Evolutionary conservation across 2,888 invertebrate genomes (phyloP), one percentile per base, ranked within the genome.

Genomic region (Meteorus colon): DNA sequence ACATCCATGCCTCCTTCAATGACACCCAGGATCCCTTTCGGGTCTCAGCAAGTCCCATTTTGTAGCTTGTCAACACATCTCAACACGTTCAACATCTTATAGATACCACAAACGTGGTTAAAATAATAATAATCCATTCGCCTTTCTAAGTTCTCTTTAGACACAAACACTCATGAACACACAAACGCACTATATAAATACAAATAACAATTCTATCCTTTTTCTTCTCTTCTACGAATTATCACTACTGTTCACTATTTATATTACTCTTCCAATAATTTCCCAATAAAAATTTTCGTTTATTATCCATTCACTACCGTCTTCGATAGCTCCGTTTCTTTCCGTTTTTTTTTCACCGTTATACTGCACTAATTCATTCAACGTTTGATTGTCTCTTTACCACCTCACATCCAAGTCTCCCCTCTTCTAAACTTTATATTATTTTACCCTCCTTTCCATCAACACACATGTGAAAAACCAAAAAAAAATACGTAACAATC

Each of bases 1-100:
- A 88, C 89, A 83, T 89, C 89, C 89, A 89, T 89, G 84, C 87
- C 88, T 86, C 84, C 82, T 82, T 81, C 81, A 82, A 84, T 86
- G 85, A 84, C 82, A 83, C 80, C 86, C 84, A 83, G 83, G 84
- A 84, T 81, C 78, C 82, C 83, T 85, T 84, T 83, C 83, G 85
- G 85, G 84, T 85, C 84, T 88, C 85, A 87, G 80, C 85, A 85
- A 84, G 86, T 85, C 87, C 86, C 88, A 88, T 88, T 84, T 87
- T 85, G 84, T 84, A 48, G 67, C 41, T 73, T 73, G 29, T 71
- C 69, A 69, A 63, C 55, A 34, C 73, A 62, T 19, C 24, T 69
- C n/a, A 37, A 48, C 68, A 37, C 67, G 63, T 73, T 37, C 69
- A 73, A 76, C 76, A 73, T 76, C 73, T 48, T 69, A 55, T 55